Evolutionary conservation across 1,140 invertebrate species (phyloP), one percentile per base, ranked within the genome.

Genomic region (Drosophila lacertosa): DNA sequence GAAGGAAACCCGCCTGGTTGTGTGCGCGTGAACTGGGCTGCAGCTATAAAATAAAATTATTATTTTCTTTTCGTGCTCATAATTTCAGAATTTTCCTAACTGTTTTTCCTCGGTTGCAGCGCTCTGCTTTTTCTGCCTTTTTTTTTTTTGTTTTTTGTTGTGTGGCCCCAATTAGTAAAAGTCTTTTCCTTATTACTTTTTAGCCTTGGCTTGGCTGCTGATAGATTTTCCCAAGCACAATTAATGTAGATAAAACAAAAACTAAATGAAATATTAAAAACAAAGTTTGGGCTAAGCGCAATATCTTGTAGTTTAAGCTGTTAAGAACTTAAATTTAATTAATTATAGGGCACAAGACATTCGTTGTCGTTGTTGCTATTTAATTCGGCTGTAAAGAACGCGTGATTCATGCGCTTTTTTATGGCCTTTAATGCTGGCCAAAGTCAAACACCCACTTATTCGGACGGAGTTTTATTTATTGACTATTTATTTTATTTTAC

Each of bases 11-110:
- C n/a, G n/a, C 20, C 5, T 24, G n/a, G n/a, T n/a, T n/a, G n/a
- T n/a, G n/a, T n/a, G 39, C 4, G 42, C 37, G 32, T n/a, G 32
- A 42, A 39, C 44, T 55, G 16, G 16, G 39, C 69, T 59, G 70
- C 45, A 40, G 57, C 59, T 57, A 74, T 81, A 81, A 84, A 84
- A 84, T 86, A 74, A 86, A 84, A 84, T 84, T 86, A 84, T 84
- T 86, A 86, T 84, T 88, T 84, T 84, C 82, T 81, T 81, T 84
- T 84, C 81, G 82, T 84, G 81, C 82, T 84, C 82, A 84, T 84
- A 84, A 84, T 88, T 84, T 72, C 55, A 53, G 54, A 13, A 15
- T 67, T 72, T 67, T 72, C 40, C 48, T 53, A 66, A 59, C 68
- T 66, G 62, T 39, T 68, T 62, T 48, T 13, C 33, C 45, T 48